Percentiles rank a stretch among this genome's conserved stretches.
phyloP scores from a whole-genome alignment of 2,113 vertebrate species.

The Gambusia holbrooki region DNA sequence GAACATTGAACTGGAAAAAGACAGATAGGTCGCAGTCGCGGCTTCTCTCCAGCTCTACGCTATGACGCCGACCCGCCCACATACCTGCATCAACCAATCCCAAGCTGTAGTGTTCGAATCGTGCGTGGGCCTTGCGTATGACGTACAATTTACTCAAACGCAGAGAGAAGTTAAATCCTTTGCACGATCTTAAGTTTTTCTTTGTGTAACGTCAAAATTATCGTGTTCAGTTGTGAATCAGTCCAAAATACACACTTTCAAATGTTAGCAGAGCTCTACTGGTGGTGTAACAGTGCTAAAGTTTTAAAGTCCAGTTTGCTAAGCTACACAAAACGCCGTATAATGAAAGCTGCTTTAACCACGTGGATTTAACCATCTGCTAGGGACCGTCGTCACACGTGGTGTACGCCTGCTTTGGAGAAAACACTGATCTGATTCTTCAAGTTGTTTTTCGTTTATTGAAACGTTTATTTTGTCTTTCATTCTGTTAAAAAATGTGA shows the following conservation, averaged over 20 bases:
- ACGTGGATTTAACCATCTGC: not conserved
- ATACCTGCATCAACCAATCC: constrained; percentile 54
- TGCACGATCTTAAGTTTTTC: not conserved
- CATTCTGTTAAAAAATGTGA: not conserved
- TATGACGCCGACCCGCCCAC: constrained; percentile 56
- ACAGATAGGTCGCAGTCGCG: constrained; percentile 53
- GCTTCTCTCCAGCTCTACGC: constrained; percentile 64
- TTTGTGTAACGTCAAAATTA: not conserved
- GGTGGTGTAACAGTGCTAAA: not conserved
- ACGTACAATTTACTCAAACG: not conserved
- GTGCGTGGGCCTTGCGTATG: constrained; percentile 54
- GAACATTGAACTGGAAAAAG: constrained; percentile 72
- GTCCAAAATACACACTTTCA: not conserved
- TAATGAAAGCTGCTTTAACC: not conserved
- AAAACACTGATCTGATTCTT: not conserved
- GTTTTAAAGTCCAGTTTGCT: not conserved
- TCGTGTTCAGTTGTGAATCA: not conserved
- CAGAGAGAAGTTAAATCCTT: not conserved
- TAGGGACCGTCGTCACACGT: not conserved
- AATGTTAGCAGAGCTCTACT: not conserved
- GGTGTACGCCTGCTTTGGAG: not conserved
- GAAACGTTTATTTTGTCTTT: not conserved
- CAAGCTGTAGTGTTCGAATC: not conserved
- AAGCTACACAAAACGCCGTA: not conserved
- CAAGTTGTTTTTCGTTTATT: not conserved